Percentiles rank a stretch among this genome's conserved stretches.
Evolutionary conservation across 2,888 invertebrate species (phyloP).

Genomic region (Cataglyphis albicans): DNA sequence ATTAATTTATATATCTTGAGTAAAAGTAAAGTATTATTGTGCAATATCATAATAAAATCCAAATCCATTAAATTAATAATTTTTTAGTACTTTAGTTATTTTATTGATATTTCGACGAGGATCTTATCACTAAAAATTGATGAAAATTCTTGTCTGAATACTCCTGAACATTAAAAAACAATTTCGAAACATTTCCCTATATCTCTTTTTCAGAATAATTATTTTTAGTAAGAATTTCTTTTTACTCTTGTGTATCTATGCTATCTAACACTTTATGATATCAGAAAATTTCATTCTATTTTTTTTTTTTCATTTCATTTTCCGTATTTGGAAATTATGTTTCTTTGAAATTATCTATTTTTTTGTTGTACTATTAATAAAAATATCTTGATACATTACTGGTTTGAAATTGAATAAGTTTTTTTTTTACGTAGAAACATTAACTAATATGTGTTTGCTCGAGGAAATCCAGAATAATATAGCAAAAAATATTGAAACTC

Average conservation of each 20-base stretch:
- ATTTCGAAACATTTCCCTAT: neutral
- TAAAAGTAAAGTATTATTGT: neutral
- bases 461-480: neutral
- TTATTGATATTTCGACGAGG: neutral
- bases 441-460: neutral
- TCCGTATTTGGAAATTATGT: neutral
- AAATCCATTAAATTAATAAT: neutral
- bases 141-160: neutral
- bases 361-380: neutral
- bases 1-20: neutral
- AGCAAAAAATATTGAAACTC: slow-evolving; percentile 11
- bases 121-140: neutral
- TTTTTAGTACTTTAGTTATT: neutral
- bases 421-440: neutral
- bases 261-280: neutral
- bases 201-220: neutral
- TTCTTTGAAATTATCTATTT: neutral
- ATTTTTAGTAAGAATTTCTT: neutral
- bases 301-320: neutral
- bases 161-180: neutral
- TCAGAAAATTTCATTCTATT: neutral
- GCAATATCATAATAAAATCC: neutral
- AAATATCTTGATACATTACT: neutral
- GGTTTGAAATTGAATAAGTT: neutral
- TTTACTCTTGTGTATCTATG: neutral